Percentiles rank a stretch among this genome's conserved stretches.
Evolutionary conservation across 2,797 vertebrate genomes (phyloP).

Genomic region (Psittacula derbiana): DNA sequence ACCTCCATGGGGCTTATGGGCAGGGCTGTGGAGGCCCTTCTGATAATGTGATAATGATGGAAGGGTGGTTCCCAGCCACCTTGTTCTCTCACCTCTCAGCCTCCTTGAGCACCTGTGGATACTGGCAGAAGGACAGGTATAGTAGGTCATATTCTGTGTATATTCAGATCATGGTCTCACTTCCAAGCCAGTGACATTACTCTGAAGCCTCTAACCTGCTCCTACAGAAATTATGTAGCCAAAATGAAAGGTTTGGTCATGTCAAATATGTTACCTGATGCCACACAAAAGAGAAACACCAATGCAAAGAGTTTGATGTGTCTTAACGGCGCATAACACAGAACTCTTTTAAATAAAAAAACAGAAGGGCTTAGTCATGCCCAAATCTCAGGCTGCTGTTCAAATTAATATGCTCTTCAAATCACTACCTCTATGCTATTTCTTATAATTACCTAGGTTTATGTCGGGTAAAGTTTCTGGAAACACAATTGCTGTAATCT

Average conservation of each 20-base stretch:
- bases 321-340: not conserved
- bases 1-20: fast-evolving
- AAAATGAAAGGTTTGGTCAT: not conserved
- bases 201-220: not conserved
- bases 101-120: not conserved
- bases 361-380: not conserved
- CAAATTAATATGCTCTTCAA: not conserved
- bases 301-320: not conserved
- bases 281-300: not conserved
- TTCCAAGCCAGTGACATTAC: not conserved
- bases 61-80: not conserved
- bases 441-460: not conserved
- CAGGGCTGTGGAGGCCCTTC: not conserved
- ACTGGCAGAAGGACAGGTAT: not conserved
- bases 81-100: not conserved
- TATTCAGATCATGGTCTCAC: not conserved
- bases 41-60: not conserved
- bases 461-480: not conserved
- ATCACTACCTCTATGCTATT: not conserved
- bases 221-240: not conserved
- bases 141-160: not conserved
- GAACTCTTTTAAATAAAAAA: not conserved
- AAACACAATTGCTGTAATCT: not conserved
- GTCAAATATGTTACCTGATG: not conserved
- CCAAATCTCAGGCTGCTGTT: not conserved